phyloP scores from a whole-genome alignment of 2,113 vertebrate species.

The Arothron firmamentum region DNA sequence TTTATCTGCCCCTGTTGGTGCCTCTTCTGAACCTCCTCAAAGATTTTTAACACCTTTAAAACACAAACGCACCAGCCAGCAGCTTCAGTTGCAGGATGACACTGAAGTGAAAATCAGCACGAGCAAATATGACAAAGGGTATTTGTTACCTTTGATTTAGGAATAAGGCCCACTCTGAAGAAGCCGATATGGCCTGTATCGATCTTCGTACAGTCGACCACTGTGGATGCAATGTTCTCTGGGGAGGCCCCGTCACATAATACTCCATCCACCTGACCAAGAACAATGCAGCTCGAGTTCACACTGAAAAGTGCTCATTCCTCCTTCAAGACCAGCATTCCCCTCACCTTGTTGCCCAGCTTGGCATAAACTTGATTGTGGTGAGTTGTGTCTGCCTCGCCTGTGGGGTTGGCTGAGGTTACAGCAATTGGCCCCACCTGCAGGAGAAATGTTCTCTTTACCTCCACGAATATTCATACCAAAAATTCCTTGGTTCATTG shows the following conservation, averaged over 20 bases:
- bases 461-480: not conserved
- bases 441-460: not conserved
- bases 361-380: slow-evolving; percentile 91
- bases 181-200: slow-evolving; percentile 81
- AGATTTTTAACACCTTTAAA: slow-evolving; percentile 82
- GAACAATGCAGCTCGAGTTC: not conserved
- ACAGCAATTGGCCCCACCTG: slow-evolving; percentile 88
- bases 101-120: not conserved
- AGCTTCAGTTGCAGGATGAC: not conserved
- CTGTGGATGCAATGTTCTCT: slow-evolving; percentile 87
- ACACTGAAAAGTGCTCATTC: not conserved
- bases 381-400: slow-evolving; percentile 89
- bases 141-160: slow-evolving; percentile 81
- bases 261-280: slow-evolving; percentile 82
- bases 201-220: slow-evolving; percentile 90
- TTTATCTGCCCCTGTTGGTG: slow-evolving; percentile 60
- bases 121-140: not conserved
- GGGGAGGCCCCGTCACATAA: slow-evolving; percentile 86
- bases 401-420: slow-evolving; percentile 88
- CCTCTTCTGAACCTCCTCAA: slow-evolving; percentile 79
- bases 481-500: too few relatives aligned
- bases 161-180: slow-evolving; percentile 85
- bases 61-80: not conserved
- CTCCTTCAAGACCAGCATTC: not conserved
- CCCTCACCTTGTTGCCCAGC: slow-evolving; percentile 81